Evolutionary conservation across 2,888 invertebrate species (phyloP), one percentile per base, ranked within the genome.

Genomic region (Eilema caniola): DNA sequence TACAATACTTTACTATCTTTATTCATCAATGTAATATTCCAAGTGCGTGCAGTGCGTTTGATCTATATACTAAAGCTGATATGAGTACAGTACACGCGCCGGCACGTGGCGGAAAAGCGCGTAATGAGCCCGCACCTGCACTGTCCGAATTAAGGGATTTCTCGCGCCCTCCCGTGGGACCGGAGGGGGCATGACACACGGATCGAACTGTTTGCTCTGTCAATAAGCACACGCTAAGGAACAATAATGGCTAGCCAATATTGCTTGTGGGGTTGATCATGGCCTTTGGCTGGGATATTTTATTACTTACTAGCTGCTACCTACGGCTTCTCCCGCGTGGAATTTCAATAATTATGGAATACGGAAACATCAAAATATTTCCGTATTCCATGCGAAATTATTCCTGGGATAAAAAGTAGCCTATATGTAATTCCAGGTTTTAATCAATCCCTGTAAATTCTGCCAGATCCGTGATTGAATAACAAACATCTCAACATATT

Each of bases 81-180:
- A 87, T 70, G 60, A 68, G 83, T 81, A 74, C 71, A 73, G 78
- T 76, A 83, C 94, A 93, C 94, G 92, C 88, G 93, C 86, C 91
- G 93, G 81, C 95, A 91, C 95, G 95, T 92, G 95, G 76, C 92
- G 88, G 90, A 83, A 92, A 91, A 93, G 88, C 90, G 88, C 90
- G 91, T 94, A 95, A 95, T 95, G 94, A 95, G 91, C 90, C 91
- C 91, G 92, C 95, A 95, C 95, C 95, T 95, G 95, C 94, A 92
- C 85, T 89, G 84, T 85, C 90, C 88, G 93, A 90, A 94, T 95
- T 95, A 94, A 90, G 91, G 94, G 95, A 95, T 95, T 94, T 95
- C 92, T 94, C 93, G 93, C 95, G 93, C 95, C 95, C 94, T 94
- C 95, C 93, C 95, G 94, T 95, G 95, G 94, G 95, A 95, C 82